Evolutionary conservation across 2,888 invertebrate species (phyloP).

Genomic region (Apamea sordens): DNA sequence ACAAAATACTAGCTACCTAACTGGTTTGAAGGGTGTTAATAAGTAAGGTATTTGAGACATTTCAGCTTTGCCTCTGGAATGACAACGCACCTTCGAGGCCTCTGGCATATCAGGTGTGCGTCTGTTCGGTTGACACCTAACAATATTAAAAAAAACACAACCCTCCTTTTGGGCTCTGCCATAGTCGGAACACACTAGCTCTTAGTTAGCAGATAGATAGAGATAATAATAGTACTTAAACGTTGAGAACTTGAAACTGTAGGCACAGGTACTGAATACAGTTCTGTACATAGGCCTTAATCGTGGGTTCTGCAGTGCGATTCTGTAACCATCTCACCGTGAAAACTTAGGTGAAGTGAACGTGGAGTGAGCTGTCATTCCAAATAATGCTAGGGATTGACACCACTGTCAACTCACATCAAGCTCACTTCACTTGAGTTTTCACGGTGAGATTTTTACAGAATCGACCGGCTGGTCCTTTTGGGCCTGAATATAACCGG

Average conservation of each 20-base stretch:
- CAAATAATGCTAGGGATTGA: no score
- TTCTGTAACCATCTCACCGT: no score
- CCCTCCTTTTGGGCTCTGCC: not conserved
- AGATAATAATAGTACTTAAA: not conserved
- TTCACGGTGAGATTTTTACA: no score
- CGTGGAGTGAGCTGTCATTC: no score
- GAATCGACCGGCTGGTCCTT: no score
- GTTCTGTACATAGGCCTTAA: not conserved
- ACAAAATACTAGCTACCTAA: not conserved
- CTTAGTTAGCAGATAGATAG: not conserved
- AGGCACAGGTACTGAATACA: not conserved
- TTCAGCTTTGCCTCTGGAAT: not conserved
- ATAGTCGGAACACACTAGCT: not conserved
- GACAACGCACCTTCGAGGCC: not conserved
- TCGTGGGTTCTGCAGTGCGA: not conserved
- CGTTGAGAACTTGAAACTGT: not conserved
- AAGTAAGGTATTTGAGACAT: not conserved
- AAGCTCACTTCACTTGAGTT: no score
- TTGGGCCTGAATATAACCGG: not conserved
- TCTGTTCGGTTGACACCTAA: not conserved
- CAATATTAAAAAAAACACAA: not conserved
- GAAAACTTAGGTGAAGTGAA: no score
- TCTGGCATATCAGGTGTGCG: not conserved
- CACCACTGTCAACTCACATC: no score
- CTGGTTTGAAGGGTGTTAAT: not conserved